A percentile compares a stretch with the other conserved stretches of the same genome.
phyloP scores from a whole-genome alignment of 2,888 invertebrate species.

The Heliconius erato region DNA sequence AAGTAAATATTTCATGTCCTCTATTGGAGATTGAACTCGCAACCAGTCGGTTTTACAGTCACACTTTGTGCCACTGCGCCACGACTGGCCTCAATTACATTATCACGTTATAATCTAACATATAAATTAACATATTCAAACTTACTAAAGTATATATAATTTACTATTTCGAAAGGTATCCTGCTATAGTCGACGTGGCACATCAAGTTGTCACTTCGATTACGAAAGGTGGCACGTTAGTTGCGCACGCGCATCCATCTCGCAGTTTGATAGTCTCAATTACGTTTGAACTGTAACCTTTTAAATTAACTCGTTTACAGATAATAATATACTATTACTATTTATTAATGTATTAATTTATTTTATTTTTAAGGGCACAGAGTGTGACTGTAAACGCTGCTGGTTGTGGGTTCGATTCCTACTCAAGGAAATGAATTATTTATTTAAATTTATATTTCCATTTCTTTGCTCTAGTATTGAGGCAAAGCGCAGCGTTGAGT shows the following conservation, averaged over 20 bases:
- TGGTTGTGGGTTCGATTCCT: no score
- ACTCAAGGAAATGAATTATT: no score
- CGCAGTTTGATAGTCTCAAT: constrained; percentile 47
- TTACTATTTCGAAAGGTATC: constrained; percentile 59
- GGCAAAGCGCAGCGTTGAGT: no score
- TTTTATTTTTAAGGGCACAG: not conserved
- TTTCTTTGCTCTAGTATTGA: no score
- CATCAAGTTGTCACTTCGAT: constrained; percentile 66
- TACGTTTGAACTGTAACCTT: constrained; percentile 50
- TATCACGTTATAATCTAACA: not conserved
- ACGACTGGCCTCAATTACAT: no score
- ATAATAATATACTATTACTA: not conserved
- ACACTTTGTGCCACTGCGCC: no score
- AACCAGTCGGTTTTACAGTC: no score
- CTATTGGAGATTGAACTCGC: no score
- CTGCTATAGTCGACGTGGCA: constrained; percentile 60
- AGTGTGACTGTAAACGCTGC: no score
- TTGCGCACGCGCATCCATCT: constrained; percentile 55
- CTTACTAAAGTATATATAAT: constrained; percentile 35
- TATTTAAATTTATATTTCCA: no score
- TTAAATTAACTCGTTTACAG: constrained; percentile 20
- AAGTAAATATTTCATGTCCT: no score
- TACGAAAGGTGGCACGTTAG: constrained; percentile 63
- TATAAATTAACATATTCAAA: not conserved
- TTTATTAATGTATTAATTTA: not conserved